These are phyloP conservation scores for Ceuthmochares aereus DNA, from an alignment of 2,113 vertebrate genomes.

Conservation along the genomic window DNA sequence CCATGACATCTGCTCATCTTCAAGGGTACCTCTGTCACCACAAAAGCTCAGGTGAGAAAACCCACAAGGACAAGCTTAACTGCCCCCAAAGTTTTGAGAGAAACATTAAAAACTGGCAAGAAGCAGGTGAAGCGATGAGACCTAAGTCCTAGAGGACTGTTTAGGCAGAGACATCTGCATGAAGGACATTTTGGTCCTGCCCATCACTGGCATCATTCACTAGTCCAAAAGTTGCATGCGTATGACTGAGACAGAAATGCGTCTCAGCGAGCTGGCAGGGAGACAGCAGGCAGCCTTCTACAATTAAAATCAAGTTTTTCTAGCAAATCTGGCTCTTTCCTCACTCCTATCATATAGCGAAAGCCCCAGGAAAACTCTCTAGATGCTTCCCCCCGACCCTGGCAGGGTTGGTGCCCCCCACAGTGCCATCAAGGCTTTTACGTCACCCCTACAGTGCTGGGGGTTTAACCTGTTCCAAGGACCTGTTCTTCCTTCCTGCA, in stretches of 20 bases:
- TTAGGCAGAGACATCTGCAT: background rate
- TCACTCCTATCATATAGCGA: background rate
- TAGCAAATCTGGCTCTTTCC: background rate
- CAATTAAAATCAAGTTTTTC: slow-evolving; percentile 41
- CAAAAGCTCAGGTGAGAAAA: background rate
- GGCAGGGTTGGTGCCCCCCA: background rate
- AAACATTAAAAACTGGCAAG: background rate
- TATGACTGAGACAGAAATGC: background rate
- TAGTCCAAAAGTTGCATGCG: background rate
- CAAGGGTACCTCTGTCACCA: background rate
- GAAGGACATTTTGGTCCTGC: background rate
- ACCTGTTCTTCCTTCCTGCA: background rate
- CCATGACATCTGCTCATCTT: background rate
- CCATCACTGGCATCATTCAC: background rate
- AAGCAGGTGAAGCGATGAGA: background rate
- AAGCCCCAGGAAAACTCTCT: background rate
- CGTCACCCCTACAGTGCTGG: background rate
- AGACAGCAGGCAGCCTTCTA: background rate
- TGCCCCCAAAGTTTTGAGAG: background rate
- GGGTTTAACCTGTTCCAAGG: too few relatives aligned
- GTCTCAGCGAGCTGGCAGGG: background rate
- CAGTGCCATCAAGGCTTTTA: background rate
- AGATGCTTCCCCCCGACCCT: background rate
- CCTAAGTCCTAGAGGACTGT: background rate
- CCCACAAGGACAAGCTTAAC: background rate